phyloP scores from a whole-genome alignment of 2,888 invertebrate species.

The Ecdyonurus torrentis region DNA sequence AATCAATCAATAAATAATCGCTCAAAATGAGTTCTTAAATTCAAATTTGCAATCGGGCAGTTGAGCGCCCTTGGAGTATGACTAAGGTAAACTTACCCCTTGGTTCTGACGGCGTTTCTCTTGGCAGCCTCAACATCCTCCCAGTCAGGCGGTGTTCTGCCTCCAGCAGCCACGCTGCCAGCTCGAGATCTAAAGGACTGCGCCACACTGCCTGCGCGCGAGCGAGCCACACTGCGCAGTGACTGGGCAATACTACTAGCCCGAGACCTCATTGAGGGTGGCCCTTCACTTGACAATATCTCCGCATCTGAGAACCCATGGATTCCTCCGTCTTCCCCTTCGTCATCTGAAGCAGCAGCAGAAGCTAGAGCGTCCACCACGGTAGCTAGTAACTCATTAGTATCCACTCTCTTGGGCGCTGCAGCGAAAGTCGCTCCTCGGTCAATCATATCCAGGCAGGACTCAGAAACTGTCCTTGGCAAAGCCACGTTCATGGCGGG shows the following conservation, averaged over 20 bases:
- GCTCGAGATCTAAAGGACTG: not conserved
- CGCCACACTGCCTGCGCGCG: constrained; percentile 13
- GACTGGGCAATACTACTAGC: constrained; percentile 11
- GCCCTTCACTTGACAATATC: constrained; percentile 51
- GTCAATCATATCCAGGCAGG: constrained; percentile 60
- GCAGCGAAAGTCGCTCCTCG: constrained; percentile 49
- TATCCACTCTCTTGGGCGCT: constrained; percentile 48
- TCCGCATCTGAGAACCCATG: constrained; percentile 57
- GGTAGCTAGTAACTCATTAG: constrained; percentile 55
- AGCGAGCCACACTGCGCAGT: constrained; percentile 8
- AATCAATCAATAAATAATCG: no score
- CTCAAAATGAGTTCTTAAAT: no score
- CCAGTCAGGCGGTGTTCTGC: constrained; percentile 27
- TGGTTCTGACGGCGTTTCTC: no score
- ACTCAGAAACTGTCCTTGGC: constrained; percentile 54
- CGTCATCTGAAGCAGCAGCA: constrained; percentile 6
- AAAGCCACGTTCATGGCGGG: constrained; percentile 18
- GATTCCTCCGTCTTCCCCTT: constrained; percentile 18
- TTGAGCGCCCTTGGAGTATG: no score
- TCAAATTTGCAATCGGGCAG: no score
- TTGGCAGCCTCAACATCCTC: constrained; percentile 44
- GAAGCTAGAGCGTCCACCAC: constrained; percentile 55
- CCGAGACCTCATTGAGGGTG: constrained; percentile 14
- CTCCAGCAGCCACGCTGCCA: not conserved
- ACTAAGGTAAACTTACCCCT: no score